A percentile compares a stretch with the other conserved stretches of the same genome.
phyloP scores from a whole-genome alignment of 2,113 vertebrate genomes.

The Myanophis thanlyinensis region DNA sequence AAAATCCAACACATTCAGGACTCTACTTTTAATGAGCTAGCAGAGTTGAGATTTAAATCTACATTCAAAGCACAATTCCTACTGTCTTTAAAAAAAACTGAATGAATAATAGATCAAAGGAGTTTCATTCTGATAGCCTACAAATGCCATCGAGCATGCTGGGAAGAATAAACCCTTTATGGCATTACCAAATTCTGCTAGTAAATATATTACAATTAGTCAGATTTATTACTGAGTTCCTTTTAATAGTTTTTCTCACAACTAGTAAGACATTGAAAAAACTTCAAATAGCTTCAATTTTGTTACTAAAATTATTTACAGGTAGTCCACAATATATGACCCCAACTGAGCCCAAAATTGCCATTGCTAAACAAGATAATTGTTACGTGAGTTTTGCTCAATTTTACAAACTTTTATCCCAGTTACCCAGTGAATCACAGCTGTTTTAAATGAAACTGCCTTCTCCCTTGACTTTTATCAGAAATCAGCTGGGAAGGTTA shows the following conservation, averaged over 20 bases:
- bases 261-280: slow-evolving; percentile 1
- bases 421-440: not conserved
- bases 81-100: slow-evolving; percentile 54
- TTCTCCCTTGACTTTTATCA: not conserved
- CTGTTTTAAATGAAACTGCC: not conserved
- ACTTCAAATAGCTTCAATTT: slow-evolving; percentile 13
- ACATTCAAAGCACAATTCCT: slow-evolving; percentile 61
- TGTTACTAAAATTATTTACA: not conserved
- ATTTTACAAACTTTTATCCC: not conserved
- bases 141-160: not conserved
- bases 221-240: slow-evolving; percentile 19
- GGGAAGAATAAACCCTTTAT: slow-evolving; percentile 3
- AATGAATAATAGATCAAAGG: slow-evolving; percentile 66
- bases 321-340: not conserved
- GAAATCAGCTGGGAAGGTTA: not conserved
- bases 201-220: slow-evolving; percentile 12
- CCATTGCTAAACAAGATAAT: not conserved
- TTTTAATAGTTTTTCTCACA: slow-evolving; percentile 12
- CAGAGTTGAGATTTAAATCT: slow-evolving; percentile 58
- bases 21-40: slow-evolving; percentile 59
- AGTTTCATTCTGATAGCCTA: slow-evolving; percentile 45
- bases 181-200: slow-evolving; percentile 7
- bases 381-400: not conserved
- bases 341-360: not conserved
- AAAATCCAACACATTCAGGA: slow-evolving; percentile 29